phyloP scores from a whole-genome alignment of 2,797 vertebrate species.

The Channallabes apus region DNA sequence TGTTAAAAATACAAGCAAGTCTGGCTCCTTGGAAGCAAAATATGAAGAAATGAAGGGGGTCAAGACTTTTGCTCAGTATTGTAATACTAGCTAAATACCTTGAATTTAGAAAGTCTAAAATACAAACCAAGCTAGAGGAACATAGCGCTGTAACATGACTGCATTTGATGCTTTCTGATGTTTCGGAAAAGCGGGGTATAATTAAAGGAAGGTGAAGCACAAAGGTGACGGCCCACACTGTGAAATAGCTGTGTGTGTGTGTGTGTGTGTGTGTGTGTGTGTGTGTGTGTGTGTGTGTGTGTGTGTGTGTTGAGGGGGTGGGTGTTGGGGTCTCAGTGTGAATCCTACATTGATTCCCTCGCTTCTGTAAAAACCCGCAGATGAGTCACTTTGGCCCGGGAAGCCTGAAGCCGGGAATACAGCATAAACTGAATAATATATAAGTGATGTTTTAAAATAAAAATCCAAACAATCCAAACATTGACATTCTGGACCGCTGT shows the following conservation, averaged over 20 bases:
- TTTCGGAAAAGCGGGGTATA: background rate
- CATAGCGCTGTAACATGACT: background rate
- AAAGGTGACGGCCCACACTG: background rate
- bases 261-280: background rate
- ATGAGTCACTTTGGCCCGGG: background rate
- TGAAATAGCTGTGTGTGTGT: background rate
- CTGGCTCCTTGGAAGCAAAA: too few species aligned
- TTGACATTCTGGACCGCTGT: background rate
- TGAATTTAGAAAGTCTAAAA: background rate
- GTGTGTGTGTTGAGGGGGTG: too few species aligned
- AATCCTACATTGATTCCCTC: background rate
- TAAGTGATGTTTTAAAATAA: background rate
- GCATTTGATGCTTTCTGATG: background rate
- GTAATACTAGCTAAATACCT: too few species aligned
- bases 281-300: too few species aligned
- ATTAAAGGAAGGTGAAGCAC: background rate
- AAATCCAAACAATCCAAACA: background rate
- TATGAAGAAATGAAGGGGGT: too few species aligned
- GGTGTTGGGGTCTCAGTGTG: background rate
- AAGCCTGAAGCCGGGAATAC: background rate
- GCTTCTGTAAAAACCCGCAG: too few species aligned
- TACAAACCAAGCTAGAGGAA: background rate
- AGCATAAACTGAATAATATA: background rate
- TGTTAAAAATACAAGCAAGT: too few species aligned
- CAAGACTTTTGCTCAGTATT: too few species aligned